Percentiles rank a stretch among this genome's conserved stretches.
Evolutionary conservation across 2,113 vertebrate genomes (phyloP).

Genomic region (Lasiurus cinereus): DNA sequence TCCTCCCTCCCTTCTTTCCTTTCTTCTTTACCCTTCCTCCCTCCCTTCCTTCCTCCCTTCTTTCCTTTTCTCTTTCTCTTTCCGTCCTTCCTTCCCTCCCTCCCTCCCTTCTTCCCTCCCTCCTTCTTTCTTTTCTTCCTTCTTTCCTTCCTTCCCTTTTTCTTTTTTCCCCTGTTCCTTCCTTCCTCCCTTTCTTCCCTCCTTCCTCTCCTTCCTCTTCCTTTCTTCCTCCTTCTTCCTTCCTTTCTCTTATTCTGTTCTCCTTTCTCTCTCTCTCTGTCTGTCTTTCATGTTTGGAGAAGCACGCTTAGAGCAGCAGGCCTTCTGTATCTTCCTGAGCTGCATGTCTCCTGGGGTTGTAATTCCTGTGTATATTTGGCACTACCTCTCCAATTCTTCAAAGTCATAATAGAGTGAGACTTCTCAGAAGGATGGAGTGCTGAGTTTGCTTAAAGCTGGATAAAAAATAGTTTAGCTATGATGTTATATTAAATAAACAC

Average conservation of each 20-base stretch:
- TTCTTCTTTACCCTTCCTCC: too few species aligned
- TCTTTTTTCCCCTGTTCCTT: too few species aligned
- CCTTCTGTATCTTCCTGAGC: not conserved
- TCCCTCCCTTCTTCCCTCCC: too few species aligned
- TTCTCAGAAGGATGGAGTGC: not conserved
- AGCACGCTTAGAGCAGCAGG: not conserved
- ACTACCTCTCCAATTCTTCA: not conserved
- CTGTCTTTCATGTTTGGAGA: not conserved
- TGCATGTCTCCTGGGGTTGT: not conserved
- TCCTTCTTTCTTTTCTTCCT: too few species aligned
- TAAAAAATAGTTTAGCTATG: not conserved
- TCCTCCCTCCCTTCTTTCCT: not conserved
- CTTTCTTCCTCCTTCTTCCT: too few species aligned
- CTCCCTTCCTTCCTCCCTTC: too few species aligned
- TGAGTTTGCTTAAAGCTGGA: not conserved
- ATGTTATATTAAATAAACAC: not conserved
- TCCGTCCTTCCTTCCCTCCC: too few species aligned
- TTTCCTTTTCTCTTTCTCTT: too few species aligned
- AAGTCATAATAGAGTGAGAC: not conserved
- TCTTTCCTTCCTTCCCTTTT: too few species aligned
- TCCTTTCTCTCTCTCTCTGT: rapidly evolving
- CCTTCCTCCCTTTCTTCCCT: too few species aligned
- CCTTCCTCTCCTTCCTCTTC: too few species aligned
- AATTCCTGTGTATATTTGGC: not conserved
- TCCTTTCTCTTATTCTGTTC: not conserved